A percentile compares a stretch with the other conserved stretches of the same genome.
Conservation (phyloP, 2,797 vertebrate genomes). For the Oreonectes daqikongensis region DNA sequence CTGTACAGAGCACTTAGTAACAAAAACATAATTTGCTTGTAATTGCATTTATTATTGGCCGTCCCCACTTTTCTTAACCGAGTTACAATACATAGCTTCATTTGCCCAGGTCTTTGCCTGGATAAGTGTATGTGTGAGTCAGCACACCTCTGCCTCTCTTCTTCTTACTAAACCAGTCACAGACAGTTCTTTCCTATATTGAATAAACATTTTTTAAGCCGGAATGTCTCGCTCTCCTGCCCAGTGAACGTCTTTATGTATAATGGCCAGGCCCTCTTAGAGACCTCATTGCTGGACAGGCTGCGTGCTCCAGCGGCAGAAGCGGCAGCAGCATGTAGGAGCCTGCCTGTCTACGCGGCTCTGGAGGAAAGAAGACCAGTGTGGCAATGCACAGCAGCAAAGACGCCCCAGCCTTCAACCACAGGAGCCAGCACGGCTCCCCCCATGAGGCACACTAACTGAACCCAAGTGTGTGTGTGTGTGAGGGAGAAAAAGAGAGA, state of each 20-base stretch:
- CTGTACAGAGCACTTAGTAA: constrained; percentile 33
- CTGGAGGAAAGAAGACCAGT: constrained; percentile 50
- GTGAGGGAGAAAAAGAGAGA: constrained; percentile 33
- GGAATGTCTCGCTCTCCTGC: constrained; percentile 40
- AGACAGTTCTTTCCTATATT: background rate
- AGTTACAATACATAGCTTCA: constrained; percentile 17
- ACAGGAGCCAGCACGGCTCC: constrained; percentile 60
- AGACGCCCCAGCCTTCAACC: constrained; percentile 59
- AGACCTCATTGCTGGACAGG: constrained; percentile 18
- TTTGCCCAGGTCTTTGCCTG: background rate
- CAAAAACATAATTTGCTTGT: constrained; percentile 23
- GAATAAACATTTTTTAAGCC: background rate
- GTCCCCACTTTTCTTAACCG: constrained; percentile 21
- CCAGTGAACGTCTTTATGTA: constrained; percentile 22
- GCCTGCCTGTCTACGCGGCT: constrained; percentile 57
- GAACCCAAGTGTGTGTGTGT: constrained; percentile 47
- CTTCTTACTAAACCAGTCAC: background rate
- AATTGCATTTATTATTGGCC: constrained; percentile 27
- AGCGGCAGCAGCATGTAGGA: constrained; percentile 44
- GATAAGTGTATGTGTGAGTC: background rate
- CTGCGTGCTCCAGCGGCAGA: constrained; percentile 41
- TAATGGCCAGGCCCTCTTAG: constrained; percentile 29
- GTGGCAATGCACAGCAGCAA: constrained; percentile 59
- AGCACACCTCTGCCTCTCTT: background rate
- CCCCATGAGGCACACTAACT: constrained; percentile 49